Conservation (phyloP, 2,888 invertebrate genomes). For the Chrysolina haemoptera region DNA sequence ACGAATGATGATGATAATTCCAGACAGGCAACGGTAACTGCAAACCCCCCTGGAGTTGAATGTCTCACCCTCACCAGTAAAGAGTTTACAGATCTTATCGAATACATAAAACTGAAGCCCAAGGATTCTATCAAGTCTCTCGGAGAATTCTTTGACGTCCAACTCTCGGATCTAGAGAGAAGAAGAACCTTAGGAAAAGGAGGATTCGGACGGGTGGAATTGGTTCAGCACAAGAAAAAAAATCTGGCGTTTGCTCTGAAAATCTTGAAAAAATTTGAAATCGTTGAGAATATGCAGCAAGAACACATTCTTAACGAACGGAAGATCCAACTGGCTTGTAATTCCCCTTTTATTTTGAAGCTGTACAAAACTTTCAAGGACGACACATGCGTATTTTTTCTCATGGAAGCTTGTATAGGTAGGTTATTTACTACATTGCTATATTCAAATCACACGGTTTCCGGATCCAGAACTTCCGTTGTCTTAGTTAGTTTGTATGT, state of each 20-base stretch:
- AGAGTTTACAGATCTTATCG: constrained; percentile 87
- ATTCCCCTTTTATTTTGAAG: constrained; percentile 71
- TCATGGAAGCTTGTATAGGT: constrained; percentile 91
- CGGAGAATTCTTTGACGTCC: constrained; percentile 42
- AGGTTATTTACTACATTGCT: neutral
- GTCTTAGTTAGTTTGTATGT: neutral
- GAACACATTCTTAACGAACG: constrained; percentile 80
- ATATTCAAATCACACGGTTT: neutral
- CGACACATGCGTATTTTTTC: constrained; percentile 90
- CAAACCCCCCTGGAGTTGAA: constrained; percentile 81
- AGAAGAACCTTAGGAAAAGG: constrained; percentile 90
- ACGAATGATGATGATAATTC: constrained; percentile 82
- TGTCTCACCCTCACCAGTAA: constrained; percentile 86
- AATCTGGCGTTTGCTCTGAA: constrained; percentile 76
- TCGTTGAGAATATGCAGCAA: constrained; percentile 79
- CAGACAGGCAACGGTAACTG: constrained; percentile 92
- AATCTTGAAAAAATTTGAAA: constrained; percentile 78
- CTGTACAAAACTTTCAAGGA: constrained; percentile 92
- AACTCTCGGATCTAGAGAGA: constrained; percentile 83
- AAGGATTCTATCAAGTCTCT: neutral
- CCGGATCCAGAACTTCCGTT: neutral
- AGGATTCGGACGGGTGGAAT: constrained; percentile 91
- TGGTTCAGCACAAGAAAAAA: constrained; percentile 69
- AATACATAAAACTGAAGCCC: constrained; percentile 42
- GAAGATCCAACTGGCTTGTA: constrained; percentile 71